phyloP scores from a whole-genome alignment of 1,140 invertebrate species.

The Drosophila tani region DNA sequence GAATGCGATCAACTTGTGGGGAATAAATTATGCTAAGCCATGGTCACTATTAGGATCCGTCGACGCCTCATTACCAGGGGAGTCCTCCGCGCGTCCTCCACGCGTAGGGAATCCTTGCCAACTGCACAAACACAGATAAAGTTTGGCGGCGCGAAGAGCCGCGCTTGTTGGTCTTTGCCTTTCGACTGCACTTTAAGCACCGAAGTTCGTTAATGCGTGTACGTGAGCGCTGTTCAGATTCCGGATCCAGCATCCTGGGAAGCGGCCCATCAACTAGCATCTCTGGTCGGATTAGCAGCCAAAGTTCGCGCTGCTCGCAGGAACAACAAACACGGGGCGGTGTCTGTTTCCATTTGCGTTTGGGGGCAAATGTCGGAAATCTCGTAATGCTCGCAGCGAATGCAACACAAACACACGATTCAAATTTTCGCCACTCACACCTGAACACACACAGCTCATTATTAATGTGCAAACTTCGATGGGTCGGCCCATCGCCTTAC shows the following conservation, averaged over 20 bases:
- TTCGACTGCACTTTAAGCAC: conserved; percentile 77
- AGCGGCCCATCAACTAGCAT: conserved; percentile 37
- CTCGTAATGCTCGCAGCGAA: conserved; percentile 46
- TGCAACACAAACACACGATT: conserved; percentile 46
- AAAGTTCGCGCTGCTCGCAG: conserved; percentile 12
- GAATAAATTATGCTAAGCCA: conserved; percentile 49
- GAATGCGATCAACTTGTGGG: conserved; percentile 12
- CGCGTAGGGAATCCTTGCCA: conserved; percentile 7
- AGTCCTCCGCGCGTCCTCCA: not conserved
- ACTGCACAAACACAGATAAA: conserved; percentile 74
- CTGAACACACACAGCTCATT: conserved; percentile 49
- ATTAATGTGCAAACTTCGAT: conserved; percentile 72
- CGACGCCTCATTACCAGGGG: conserved; percentile 43
- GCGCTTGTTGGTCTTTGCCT: conserved; percentile 51
- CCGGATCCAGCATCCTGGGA: conserved; percentile 5
- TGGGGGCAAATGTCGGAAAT: conserved; percentile 32
- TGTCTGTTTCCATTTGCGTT: conserved; percentile 60
- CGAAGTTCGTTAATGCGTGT: conserved; percentile 80
- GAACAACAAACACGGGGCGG: conserved; percentile 24
- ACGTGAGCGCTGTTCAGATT: conserved; percentile 71
- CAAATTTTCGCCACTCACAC: conserved; percentile 26
- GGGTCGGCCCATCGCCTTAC: conserved; percentile 53
- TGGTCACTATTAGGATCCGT: conserved; percentile 18
- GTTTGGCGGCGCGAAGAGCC: conserved; percentile 35
- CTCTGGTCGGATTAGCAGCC: conserved; percentile 20